A percentile compares a stretch with the other conserved stretches of the same genome.
These are phyloP conservation scores for Calephelis perditalis DNA, from an alignment of 2,888 invertebrate species.

Conservation along the genomic window DNA sequence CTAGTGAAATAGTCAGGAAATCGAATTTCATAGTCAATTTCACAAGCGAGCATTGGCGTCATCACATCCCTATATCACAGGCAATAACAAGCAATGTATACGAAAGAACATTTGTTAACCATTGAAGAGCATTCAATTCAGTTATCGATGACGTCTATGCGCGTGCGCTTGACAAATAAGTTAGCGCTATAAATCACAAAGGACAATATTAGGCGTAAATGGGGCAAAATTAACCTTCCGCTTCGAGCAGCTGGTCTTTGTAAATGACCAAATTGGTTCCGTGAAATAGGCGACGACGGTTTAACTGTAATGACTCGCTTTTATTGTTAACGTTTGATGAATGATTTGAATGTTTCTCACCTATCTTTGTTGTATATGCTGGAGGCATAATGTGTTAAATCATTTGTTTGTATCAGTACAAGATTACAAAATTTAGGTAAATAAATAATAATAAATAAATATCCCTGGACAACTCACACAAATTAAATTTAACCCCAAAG, in stretches of 20 bases:
- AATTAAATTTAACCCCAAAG: no score
- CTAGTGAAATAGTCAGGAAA: no score
- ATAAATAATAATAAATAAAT: no score
- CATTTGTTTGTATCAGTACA: no score
- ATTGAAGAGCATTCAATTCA: constrained; percentile 17
- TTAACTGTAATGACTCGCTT: constrained; percentile 21
- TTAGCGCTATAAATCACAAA: constrained; percentile 46
- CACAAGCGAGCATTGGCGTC: no score
- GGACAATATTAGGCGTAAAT: constrained; percentile 49
- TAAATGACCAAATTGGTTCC: constrained; percentile 40
- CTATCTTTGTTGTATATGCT: no score
- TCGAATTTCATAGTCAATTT: no score
- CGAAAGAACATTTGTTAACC: constrained; percentile 2
- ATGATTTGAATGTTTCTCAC: not conserved
- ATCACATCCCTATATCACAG: no score
- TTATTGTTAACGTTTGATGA: constrained; percentile 18
- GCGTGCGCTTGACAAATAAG: constrained; percentile 40
- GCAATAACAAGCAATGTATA: constrained; percentile 18
- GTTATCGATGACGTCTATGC: constrained; percentile 25
- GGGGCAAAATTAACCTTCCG: constrained; percentile 48
- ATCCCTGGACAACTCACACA: no score
- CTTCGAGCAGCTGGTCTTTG: constrained; percentile 42
- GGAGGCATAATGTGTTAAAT: no score
- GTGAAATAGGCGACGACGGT: constrained; percentile 43
- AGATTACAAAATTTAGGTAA: no score